Conservation (phyloP, 2,797 vertebrate genomes). For the Syndactyla subalaris region DNA sequence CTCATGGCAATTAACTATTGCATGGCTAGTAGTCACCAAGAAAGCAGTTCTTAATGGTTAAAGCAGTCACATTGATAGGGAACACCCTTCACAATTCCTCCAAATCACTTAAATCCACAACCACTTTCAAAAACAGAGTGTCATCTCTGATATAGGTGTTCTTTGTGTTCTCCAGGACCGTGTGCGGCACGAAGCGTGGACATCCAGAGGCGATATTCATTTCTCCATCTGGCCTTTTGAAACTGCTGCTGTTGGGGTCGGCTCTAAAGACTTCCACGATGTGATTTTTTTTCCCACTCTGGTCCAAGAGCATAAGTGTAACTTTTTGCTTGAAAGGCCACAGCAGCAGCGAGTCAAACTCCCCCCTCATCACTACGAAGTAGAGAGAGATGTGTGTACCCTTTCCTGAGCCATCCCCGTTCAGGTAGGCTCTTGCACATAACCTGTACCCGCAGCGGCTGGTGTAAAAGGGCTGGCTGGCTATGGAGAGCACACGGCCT, state of each 20-base stretch:
- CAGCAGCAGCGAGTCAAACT: conserved; percentile 87
- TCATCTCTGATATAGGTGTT: conserved; percentile 86
- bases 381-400: conserved; percentile 89
- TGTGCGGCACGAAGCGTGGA: conserved; percentile 83
- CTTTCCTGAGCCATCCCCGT: conserved; percentile 86
- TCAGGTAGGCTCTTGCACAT: conserved; percentile 84
- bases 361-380: conserved; percentile 89
- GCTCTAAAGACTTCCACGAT: conserved; percentile 84
- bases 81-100: conserved; percentile 79
- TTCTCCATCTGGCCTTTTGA: conserved; percentile 81
- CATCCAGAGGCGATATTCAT: conserved; percentile 89
- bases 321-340: conserved; percentile 92
- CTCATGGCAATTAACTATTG: neutral
- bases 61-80: neutral
- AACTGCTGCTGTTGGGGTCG: conserved; percentile 85
- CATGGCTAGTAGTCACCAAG: neutral
- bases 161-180: conserved; percentile 77
- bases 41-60: neutral
- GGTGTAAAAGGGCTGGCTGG: conserved; percentile 88
- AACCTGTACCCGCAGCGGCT: conserved; percentile 89
- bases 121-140: conserved; percentile 88
- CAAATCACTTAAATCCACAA: conserved; percentile 87
- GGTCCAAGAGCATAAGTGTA: conserved; percentile 87
- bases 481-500: conserved; percentile 80
- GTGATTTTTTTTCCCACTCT: conserved; percentile 86